Percentiles rank a stretch among this genome's conserved stretches.
Evolutionary conservation across 2,113 vertebrate species (phyloP).

Genomic region (Tautogolabrus adspersus): DNA sequence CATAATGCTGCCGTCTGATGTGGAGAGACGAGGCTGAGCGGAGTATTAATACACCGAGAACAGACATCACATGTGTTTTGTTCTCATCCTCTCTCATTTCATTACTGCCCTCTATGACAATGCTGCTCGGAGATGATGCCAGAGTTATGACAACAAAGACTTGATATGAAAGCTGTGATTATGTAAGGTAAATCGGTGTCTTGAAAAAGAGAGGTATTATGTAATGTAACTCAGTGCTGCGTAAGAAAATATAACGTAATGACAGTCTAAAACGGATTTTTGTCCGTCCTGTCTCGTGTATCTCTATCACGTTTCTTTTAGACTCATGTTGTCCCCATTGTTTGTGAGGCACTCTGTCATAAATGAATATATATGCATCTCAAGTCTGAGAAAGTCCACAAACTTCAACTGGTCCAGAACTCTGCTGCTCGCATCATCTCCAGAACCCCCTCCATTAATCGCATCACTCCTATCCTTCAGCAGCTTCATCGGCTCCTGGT

Average conservation of each 20-base stretch:
- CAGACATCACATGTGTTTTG: neutral
- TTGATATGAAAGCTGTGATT: constrained; percentile 12
- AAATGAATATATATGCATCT: too few species aligned
- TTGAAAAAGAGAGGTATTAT: neutral
- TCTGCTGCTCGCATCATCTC: too few species aligned
- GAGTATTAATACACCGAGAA: constrained; percentile 46
- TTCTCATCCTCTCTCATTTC: constrained; percentile 5
- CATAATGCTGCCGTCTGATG: neutral
- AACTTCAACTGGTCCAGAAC: too few species aligned
- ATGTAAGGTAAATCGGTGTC: neutral
- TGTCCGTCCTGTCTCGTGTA: neutral
- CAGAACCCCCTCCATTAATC: too few species aligned
- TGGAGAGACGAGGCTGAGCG: neutral
- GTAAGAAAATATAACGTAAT: neutral
- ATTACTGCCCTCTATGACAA: neutral
- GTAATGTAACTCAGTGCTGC: neutral
- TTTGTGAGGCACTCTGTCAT: neutral
- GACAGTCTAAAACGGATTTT: neutral
- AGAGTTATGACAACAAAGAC: neutral
- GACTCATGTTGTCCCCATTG: neutral
- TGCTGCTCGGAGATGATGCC: neutral
- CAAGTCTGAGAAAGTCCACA: too few species aligned
- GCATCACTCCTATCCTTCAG: too few species aligned
- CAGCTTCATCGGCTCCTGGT: too few species aligned
- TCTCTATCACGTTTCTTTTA: neutral